Percentiles rank a stretch among this genome's conserved stretches.
Evolutionary conservation across 2,888 invertebrate species (phyloP).

Genomic region (Sesamia inferens): DNA sequence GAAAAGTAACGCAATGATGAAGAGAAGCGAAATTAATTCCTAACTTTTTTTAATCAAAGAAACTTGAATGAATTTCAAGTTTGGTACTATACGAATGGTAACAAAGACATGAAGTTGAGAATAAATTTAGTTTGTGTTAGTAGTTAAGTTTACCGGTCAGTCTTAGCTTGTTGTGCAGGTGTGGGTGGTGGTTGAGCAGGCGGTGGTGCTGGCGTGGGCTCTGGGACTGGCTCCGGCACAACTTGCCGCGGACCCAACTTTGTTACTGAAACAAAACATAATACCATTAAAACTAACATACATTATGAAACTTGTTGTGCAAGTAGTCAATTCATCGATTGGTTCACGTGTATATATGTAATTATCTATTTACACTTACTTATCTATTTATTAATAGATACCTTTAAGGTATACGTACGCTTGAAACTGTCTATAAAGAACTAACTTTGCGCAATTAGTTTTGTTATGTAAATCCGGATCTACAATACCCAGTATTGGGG

Average conservation of each 20-base stretch:
- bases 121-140: slow-evolving; percentile 14
- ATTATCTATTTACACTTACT: background rate
- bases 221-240: slow-evolving; percentile 85
- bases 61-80: slow-evolving; percentile 40
- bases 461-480: background rate
- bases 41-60: slow-evolving; percentile 40
- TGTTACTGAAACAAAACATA: slow-evolving; percentile 88
- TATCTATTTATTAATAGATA: too few relatives aligned
- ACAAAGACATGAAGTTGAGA: slow-evolving; percentile 14
- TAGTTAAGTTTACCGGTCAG: slow-evolving; percentile 82
- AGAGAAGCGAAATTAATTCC: slow-evolving; percentile 31
- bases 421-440: background rate
- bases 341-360: background rate
- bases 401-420: too few relatives aligned
- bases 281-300: background rate
- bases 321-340: background rate
- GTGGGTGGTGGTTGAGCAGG: slow-evolving; percentile 83
- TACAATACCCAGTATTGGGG: background rate
- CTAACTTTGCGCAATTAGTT: background rate
- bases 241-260: slow-evolving; percentile 92
- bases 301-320: too few relatives aligned
- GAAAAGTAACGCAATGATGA: slow-evolving; percentile 39
- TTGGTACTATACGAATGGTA: slow-evolving; percentile 21
- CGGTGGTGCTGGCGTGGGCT: slow-evolving; percentile 84
- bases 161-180: slow-evolving; percentile 79